Percentiles rank a stretch among this genome's conserved stretches.
Conservation (phyloP, 1,140 invertebrate genomes). For the Bombyx mori region ASM3026992v2 NC_085117.1:14409501-14410000, state of each 20-base stretch:
- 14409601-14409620: slow-evolving; percentile 39
- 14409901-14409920: too few species aligned
- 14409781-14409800: slow-evolving; percentile 1
- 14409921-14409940: too few species aligned
- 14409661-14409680: slow-evolving; percentile 70
- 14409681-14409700: slow-evolving; percentile 60
- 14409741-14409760: slow-evolving; percentile 31
- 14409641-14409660: slow-evolving; percentile 58
- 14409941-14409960: too few species aligned
- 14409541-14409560: too few species aligned
- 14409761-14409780: slow-evolving; percentile 13
- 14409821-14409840: too few species aligned
- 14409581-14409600: slow-evolving; percentile 47
- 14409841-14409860: too few species aligned
- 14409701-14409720: slow-evolving; percentile 66
- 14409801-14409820: neutral
- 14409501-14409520: too few species aligned
- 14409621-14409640: slow-evolving; percentile 49
- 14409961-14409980: too few species aligned
- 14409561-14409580: slow-evolving; percentile 27
- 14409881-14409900: neutral
- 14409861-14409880: neutral
- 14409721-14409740: slow-evolving; percentile 50
- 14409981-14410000: too few species aligned
- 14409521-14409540: too few species aligned